Conservation (phyloP, 2,888 invertebrate genomes). For the Microctonus brassicae region DNA sequence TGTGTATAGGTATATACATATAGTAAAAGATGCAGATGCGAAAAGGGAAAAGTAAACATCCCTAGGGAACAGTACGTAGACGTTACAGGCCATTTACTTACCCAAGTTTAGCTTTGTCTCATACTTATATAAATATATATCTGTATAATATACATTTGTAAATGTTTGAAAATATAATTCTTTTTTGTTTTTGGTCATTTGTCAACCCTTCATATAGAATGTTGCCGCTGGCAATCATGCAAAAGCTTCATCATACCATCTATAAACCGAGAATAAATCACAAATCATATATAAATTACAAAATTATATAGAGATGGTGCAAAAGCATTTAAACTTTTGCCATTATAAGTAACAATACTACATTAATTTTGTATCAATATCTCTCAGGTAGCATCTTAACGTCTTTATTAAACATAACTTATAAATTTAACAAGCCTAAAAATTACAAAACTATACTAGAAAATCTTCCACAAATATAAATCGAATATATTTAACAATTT, state of each 20-base stretch:
- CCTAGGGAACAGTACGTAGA: slow-evolving; percentile 5
- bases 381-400: slow-evolving; percentile 48
- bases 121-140: not conserved
- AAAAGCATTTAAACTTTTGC: slow-evolving; percentile 42
- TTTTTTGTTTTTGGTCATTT: slow-evolving; percentile 57
- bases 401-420: slow-evolving; percentile 23
- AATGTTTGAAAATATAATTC: slow-evolving; percentile 58
- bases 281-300: slow-evolving; percentile 54
- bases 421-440: not conserved
- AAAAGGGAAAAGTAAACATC: not conserved
- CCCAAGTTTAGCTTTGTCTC: slow-evolving; percentile 46
- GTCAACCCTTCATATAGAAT: slow-evolving; percentile 37
- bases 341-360: slow-evolving; percentile 37
- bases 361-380: slow-evolving; percentile 34
- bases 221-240: slow-evolving; percentile 23
- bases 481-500: too few species aligned
- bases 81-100: slow-evolving; percentile 10
- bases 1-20: not conserved
- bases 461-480: too few species aligned
- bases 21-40: not conserved
- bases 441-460: too few species aligned
- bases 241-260: not conserved
- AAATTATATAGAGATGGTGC: slow-evolving; percentile 48
- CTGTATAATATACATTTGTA: not conserved
- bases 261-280: not conserved